Conservation (phyloP, 2,797 vertebrate genomes). For the Melanotaenia nigrans region DNA sequence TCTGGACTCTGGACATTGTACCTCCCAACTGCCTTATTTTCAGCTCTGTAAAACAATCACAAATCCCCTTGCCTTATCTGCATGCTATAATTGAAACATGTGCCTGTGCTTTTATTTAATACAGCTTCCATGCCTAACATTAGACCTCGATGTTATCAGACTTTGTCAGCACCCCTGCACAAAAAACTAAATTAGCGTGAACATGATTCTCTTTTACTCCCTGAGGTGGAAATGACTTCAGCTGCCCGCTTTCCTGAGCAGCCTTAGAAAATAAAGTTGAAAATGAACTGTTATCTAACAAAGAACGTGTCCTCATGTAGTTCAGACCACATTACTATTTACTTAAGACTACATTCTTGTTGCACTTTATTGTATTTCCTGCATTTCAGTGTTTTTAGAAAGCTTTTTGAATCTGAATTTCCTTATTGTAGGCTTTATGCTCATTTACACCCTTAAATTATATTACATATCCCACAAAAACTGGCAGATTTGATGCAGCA, state of each 20-base stretch:
- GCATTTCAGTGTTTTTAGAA: too few relatives aligned
- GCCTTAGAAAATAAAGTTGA: background rate
- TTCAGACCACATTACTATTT: background rate
- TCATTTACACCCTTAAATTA: too few relatives aligned
- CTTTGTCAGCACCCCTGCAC: slow-evolving; percentile 15
- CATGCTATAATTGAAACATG: slow-evolving; percentile 1
- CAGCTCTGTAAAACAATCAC: slow-evolving; percentile 3
- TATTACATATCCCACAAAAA: too few relatives aligned
- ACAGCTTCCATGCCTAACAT: background rate
- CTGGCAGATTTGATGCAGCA: background rate
- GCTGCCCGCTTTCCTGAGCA: background rate
- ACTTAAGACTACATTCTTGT: background rate
- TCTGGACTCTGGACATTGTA: too few relatives aligned
- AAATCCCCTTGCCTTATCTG: background rate
- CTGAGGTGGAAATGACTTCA: slow-evolving; percentile 33
- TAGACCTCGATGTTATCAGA: slow-evolving; percentile 13
- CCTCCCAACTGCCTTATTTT: background rate
- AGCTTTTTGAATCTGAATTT: too few relatives aligned
- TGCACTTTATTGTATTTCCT: background rate
- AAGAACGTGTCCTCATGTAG: background rate
- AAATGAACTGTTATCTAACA: slow-evolving; percentile 9
- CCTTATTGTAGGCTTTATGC: too few relatives aligned
- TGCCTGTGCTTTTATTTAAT: background rate
- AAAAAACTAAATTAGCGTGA: slow-evolving; percentile 28
- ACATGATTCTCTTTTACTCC: slow-evolving; percentile 27